Percentiles rank a stretch among this genome's conserved stretches.
These are phyloP conservation scores for Urocynchramus pylzowi DNA, from an alignment of 2,113 vertebrate genomes.

Conservation along the genomic window DNA sequence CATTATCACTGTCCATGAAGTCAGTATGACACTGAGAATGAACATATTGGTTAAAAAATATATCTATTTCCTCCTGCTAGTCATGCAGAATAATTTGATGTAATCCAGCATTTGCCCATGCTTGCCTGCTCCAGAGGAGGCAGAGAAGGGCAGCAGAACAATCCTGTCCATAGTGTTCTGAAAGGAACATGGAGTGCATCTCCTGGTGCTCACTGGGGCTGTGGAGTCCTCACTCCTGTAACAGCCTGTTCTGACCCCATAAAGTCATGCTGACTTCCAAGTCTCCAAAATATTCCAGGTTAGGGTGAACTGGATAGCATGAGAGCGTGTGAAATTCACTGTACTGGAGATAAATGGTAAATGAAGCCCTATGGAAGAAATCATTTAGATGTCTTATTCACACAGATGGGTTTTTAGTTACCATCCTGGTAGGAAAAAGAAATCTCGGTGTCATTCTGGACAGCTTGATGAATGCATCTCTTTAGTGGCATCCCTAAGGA, in stretches of 20 bases:
- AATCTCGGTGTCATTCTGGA: neutral
- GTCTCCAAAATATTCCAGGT: neutral
- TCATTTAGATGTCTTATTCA: slow-evolving; percentile 13
- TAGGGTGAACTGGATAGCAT: neutral
- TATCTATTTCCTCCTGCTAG: neutral
- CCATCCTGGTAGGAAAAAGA: neutral
- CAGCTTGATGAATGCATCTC: slow-evolving; percentile 17
- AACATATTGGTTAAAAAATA: neutral
- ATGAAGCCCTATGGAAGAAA: neutral
- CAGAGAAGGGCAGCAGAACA: neutral
- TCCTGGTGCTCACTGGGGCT: neutral
- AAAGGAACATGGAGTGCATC: neutral
- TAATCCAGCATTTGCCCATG: accelerated
- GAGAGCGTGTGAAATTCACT: neutral
- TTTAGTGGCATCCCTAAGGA: neutral
- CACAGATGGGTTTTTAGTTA: slow-evolving; percentile 30
- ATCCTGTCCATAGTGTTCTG: neutral
- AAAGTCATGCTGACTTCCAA: neutral
- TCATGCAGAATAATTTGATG: neutral
- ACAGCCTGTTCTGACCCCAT: neutral
- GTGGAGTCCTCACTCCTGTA: neutral
- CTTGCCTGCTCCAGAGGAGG: neutral
- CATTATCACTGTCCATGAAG: neutral
- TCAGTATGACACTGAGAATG: neutral
- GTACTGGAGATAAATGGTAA: neutral